Evolutionary conservation across 2,888 invertebrate genomes (phyloP).

Genomic region (Epirrhoe tristata): DNA sequence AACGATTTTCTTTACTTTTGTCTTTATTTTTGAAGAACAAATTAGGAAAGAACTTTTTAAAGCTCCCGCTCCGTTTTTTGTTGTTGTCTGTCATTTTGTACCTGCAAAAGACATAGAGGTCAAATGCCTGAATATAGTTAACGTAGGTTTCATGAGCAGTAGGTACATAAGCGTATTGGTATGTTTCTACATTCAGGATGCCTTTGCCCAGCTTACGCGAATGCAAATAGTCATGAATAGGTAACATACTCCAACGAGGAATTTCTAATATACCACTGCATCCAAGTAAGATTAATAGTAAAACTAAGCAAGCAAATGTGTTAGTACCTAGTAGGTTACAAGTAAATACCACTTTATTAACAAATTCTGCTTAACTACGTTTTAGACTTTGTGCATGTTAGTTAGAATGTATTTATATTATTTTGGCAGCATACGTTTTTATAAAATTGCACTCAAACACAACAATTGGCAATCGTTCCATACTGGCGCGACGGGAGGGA

Average conservation of each 20-base stretch:
- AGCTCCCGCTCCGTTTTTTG: constrained; percentile 72
- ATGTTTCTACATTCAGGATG: constrained; percentile 6
- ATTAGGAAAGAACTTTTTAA: constrained; percentile 72
- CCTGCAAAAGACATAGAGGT: constrained; percentile 27
- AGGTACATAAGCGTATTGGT: constrained; percentile 11
- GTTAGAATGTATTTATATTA: no score
- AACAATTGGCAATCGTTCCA: constrained; percentile 6
- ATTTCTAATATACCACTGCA: background rate
- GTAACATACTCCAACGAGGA: background rate
- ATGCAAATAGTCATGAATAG: constrained; percentile 8
- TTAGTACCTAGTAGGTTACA: no score
- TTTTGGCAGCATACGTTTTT: no score
- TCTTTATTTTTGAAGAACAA: constrained; percentile 73
- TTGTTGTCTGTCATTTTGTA: constrained; percentile 65
- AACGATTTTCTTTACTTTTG: constrained; percentile 53
- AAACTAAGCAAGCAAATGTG: background rate
- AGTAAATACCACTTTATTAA: no score
- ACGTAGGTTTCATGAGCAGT: constrained; percentile 5
- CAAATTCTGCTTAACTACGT: no score
- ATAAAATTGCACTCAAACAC: background rate
- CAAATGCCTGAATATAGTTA: constrained; percentile 5
- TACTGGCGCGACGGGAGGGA: background rate
- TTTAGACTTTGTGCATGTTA: no score
- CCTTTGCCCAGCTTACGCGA: background rate
- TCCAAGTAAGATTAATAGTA: background rate